phyloP scores from a whole-genome alignment of 1,140 invertebrate genomes.

The Pemphigus obesinymphae region DNA sequence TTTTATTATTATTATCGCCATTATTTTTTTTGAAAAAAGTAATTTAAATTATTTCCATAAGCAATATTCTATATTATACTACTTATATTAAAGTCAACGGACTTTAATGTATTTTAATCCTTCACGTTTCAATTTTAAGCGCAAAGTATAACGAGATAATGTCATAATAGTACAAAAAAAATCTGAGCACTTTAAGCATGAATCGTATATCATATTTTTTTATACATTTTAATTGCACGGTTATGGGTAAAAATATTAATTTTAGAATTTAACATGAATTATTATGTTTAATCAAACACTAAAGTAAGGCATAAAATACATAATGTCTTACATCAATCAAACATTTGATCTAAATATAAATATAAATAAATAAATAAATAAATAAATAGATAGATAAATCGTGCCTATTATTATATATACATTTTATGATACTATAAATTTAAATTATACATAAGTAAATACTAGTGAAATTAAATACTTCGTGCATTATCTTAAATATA shows the following conservation, averaged over 20 bases:
- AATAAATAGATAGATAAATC: too few relatives aligned
- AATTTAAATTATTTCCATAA: slow-evolving; percentile 26
- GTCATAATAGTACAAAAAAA: slow-evolving; percentile 2
- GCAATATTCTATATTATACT: neutral
- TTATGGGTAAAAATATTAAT: neutral
- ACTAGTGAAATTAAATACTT: neutral
- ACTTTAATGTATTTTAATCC: slow-evolving; percentile 26
- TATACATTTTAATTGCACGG: neutral
- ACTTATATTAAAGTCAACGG: slow-evolving; percentile 4
- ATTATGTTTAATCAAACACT: neutral
- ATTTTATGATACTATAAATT: neutral
- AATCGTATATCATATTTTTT: slow-evolving; percentile 2
- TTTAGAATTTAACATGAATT: slow-evolving; percentile 6
- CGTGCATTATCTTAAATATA: too few relatives aligned
- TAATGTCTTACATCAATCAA: neutral
- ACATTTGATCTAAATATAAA: neutral
- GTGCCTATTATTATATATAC: neutral
- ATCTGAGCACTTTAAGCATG: neutral
- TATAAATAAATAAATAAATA: too few relatives aligned
- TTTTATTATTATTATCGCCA: neutral
- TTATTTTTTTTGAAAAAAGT: slow-evolving; percentile 8
- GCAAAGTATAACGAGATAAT: neutral
- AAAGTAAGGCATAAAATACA: neutral
- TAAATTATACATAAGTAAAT: neutral
- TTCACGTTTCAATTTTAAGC: slow-evolving; percentile 10